Conservation (phyloP, 2,888 invertebrate species). For the Lysandra coridon region DNA sequence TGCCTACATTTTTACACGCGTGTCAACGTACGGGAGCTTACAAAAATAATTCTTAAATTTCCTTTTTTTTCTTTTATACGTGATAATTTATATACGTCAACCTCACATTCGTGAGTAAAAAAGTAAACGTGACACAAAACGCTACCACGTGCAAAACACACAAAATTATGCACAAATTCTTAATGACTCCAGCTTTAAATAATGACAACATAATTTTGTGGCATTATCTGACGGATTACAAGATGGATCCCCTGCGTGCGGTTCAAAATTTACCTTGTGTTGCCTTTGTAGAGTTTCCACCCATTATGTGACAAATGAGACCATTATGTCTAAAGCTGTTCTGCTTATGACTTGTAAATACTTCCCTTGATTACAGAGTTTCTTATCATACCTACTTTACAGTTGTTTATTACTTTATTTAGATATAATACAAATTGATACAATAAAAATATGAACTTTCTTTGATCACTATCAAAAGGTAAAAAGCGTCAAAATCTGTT, state of each 20-base stretch:
- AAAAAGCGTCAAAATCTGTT: too few species aligned
- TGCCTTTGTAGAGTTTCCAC: background rate
- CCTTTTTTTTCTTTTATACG: background rate
- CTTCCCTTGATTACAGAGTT: background rate
- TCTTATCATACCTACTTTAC: background rate
- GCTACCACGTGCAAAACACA: background rate
- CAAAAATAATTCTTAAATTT: background rate
- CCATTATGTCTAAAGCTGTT: background rate
- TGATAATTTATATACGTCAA: background rate
- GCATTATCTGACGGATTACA: conserved; percentile 31
- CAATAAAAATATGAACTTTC: background rate
- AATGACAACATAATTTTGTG: background rate
- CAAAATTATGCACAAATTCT: background rate
- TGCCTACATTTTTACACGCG: background rate
- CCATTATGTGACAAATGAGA: conserved; percentile 26
- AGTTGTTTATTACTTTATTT: background rate
- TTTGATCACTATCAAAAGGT: too few species aligned
- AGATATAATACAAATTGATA: background rate
- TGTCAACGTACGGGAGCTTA: background rate
- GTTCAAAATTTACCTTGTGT: conserved; percentile 24
- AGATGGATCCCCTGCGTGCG: conserved; percentile 7
- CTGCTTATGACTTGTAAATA: conserved; percentile 10
- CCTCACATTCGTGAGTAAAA: background rate
- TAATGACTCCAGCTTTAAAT: conserved; percentile 2
- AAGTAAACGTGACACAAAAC: background rate